Evolutionary conservation across 2,797 vertebrate genomes (phyloP), one percentile per base, ranked within the genome.

Genomic region (Lacerta viridis): DNA sequence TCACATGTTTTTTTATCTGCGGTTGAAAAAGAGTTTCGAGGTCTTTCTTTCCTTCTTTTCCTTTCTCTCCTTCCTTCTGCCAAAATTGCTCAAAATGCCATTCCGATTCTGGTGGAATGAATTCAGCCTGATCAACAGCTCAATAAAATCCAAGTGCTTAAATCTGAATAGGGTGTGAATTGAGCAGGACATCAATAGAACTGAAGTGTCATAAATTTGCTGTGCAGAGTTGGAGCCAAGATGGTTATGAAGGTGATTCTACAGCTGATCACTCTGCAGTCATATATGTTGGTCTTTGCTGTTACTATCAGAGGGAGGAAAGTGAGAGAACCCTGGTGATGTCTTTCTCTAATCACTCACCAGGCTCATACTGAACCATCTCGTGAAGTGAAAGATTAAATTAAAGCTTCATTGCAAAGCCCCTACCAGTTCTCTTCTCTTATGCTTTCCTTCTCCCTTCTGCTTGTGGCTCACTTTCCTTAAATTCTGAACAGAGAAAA

Each of bases 1-100:
- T 15, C 29, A 71, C 15, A 18, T 55, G 50, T 79, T 29, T 85
- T 92, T 92, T 80, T 83, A 84, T 64, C 0, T 64, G 9, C 78
- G 81, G 39, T 33, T 29, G 76, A 85, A 15, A 81, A 77, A 74
- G 36, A 27, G 82, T 1, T 18, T 87, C 77, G 55, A 17, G 27
- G 90, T 39, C 13, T 20, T 27, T 88, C 20, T 8, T 76, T 64
- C 36, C 2, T 5, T 89, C 39, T 41, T 29, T 90, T 8, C 85
- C 50, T 55, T 88, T 90, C 82, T 61, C 23, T 89, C 46, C 7
- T 10, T 23, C 20, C 4, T 64, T 18, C 7, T 4, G 7, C 36
- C n/a, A 76, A 76, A 77, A 10, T 29, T 39, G 18, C 36, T 74
- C 18, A 36, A 69, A 81, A 74, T 43, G 55, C 27, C 3, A 84